Conservation (phyloP, 1,140 invertebrate species). For the Cotesia glomerata region DNA sequence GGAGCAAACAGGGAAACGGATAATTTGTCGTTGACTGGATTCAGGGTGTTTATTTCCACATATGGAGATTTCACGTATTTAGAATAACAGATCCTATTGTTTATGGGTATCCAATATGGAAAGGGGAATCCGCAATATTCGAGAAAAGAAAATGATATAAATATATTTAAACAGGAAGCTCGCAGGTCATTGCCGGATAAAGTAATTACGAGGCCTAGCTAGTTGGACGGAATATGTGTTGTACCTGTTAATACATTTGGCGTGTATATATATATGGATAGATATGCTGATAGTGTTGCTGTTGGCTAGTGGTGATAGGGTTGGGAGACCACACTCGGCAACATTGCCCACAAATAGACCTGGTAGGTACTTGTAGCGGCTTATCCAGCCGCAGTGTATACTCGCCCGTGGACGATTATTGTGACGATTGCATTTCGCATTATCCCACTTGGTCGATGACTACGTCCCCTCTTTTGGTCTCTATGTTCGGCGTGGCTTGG, state of each 20-base stretch:
- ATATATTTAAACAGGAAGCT: not conserved
- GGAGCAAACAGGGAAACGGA: slow-evolving; percentile 28
- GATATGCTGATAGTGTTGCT: not conserved
- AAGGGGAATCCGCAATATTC: not conserved
- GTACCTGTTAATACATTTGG: not conserved
- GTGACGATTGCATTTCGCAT: slow-evolving; percentile 49
- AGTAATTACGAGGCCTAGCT: not conserved
- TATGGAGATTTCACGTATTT: slow-evolving; percentile 24
- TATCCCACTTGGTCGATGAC: slow-evolving; percentile 6
- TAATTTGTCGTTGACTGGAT: slow-evolving; percentile 15
- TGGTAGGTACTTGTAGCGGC: slow-evolving; percentile 39
- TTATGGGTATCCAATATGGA: not conserved
- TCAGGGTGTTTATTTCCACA: slow-evolving; percentile 25
- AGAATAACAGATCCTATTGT: slow-evolving; percentile 7
- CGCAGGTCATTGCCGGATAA: not conserved
- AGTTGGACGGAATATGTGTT: not conserved
- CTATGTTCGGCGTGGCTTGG: not conserved
- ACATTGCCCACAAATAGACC: slow-evolving; percentile 13
- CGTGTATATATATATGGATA: not conserved
- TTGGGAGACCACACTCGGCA: not conserved
- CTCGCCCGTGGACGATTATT: slow-evolving; percentile 44
- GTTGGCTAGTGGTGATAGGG: not conserved
- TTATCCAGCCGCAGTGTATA: slow-evolving; percentile 41
- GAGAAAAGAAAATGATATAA: not conserved
- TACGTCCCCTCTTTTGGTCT: slow-evolving; percentile 7